A percentile compares a stretch with the other conserved stretches of the same genome.
These are phyloP conservation scores for Xiphophorus couchianus DNA, from an alignment of 2,113 vertebrate species.

Conservation along the genomic window DNA sequence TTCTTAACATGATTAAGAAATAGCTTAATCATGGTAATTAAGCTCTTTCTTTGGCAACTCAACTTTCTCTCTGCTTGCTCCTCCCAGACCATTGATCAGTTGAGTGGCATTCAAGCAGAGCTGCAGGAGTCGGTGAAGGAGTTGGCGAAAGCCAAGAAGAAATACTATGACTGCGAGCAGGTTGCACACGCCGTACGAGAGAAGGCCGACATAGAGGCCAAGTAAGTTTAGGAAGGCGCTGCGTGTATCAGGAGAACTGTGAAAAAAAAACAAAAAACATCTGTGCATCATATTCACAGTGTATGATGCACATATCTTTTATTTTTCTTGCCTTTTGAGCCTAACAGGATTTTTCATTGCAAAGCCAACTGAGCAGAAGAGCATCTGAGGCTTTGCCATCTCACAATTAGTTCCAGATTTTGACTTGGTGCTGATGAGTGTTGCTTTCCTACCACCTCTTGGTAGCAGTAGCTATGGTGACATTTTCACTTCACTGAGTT, in stretches of 20 bases:
- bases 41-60: constrained; percentile 7
- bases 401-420: constrained; percentile 16
- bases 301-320: not conserved
- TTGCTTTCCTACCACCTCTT: constrained; percentile 16
- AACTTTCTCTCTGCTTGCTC: constrained; percentile 25
- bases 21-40: constrained; percentile 16
- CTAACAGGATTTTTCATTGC: not conserved
- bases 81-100: constrained; percentile 91
- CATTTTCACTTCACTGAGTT: constrained; percentile 43
- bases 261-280: not conserved
- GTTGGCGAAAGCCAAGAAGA: constrained; percentile 98
- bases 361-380: not conserved
- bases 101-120: constrained; percentile 94
- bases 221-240: constrained; percentile 80
- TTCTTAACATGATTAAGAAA: too few species aligned
- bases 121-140: constrained; percentile 98
- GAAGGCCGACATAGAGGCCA: constrained; percentile 98
- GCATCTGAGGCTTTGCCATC: constrained; percentile 1
- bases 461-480: constrained; percentile 28
- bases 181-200: constrained; percentile 97
- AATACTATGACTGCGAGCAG: constrained; percentile 98
- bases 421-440: constrained; percentile 20
- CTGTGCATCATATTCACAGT: constrained; percentile 3
- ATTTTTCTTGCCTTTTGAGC: not conserved
- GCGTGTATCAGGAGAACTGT: not conserved